Base-by-base conservation (phyloP, 2,797 vertebrate species). In the Pseudomugil tenellus region DNA sequence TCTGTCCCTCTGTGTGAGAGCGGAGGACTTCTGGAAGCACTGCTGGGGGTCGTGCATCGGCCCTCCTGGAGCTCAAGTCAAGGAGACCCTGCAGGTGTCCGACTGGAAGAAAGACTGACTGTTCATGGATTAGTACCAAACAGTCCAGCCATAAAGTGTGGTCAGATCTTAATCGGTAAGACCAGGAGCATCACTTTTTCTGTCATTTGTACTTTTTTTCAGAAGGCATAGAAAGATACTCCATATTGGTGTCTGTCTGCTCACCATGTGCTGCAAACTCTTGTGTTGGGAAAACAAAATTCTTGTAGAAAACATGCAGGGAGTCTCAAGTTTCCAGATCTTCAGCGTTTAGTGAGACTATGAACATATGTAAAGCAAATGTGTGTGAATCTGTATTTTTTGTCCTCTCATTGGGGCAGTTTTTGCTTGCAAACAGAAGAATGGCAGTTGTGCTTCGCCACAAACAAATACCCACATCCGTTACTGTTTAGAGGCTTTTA, bases 141-240 rank as follows among this genome's bases (percentile, higher is more conserved):
- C 39, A 94, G 96, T 48, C 93, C 96, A 1, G 96, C 97, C 48
- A 89, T 95, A 80, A 97, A 95, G 86, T 95, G 95, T 1, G 95
- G 95, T 19, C 95, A 96, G 54, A 94, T 99, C 51, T 74, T 97
- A 4, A 96, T 98, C 0, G 98, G 98, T 99, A 87, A 96, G 96
- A 67, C n/a, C 8, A 43, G 1, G 19, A 43, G 19, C 7, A 43
- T 43, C 7, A 10, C 7, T 19, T 19, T 43, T 43, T 43, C 39
- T 43, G 17, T 43, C 17, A 19, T 8, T 39, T 39, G 14, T 37
- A 14, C 14, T 6, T 5, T 43, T 43, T 14, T 43, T 14, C 29
- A 19, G 39, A 19, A 43, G 1, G 17, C 17, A 19, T 43, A 8
- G 6, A 19, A 19, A 43, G 39, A 19, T 8, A 43, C 17, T 43